These are phyloP conservation scores for Haliaeetus leucogaster DNA, from an alignment of 2,113 vertebrate species.

Conservation along the genomic window DNA sequence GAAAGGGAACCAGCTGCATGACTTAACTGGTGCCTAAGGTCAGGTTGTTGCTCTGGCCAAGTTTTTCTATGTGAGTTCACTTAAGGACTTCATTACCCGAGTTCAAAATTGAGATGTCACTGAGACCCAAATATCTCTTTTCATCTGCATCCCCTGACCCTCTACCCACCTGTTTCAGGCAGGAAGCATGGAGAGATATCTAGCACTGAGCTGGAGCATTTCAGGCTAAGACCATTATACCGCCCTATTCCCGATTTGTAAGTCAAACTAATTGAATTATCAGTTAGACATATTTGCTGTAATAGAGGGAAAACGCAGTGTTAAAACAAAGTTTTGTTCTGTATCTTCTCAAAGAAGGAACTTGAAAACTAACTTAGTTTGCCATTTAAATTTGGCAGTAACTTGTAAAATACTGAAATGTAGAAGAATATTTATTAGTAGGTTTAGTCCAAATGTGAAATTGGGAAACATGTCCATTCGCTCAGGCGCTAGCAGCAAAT, in stretches of 20 bases:
- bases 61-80: background rate
- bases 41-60: background rate
- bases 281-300: background rate
- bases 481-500: background rate
- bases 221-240: background rate
- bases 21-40: background rate
- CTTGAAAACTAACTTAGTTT: background rate
- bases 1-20: background rate
- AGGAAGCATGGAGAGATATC: background rate
- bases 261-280: background rate
- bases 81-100: background rate
- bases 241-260: background rate
- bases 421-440: background rate
- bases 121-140: background rate
- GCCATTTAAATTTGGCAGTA: background rate
- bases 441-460: background rate
- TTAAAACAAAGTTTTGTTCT: background rate
- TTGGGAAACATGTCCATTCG: background rate
- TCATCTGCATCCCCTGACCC: background rate
- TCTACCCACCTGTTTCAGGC: background rate
- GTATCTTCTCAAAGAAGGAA: background rate
- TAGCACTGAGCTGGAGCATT: background rate
- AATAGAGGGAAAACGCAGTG: background rate
- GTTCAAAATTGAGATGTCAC: background rate
- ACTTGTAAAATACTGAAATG: background rate